phyloP scores from a whole-genome alignment of 2,113 vertebrate species.

The Empidonax traillii region DNA sequence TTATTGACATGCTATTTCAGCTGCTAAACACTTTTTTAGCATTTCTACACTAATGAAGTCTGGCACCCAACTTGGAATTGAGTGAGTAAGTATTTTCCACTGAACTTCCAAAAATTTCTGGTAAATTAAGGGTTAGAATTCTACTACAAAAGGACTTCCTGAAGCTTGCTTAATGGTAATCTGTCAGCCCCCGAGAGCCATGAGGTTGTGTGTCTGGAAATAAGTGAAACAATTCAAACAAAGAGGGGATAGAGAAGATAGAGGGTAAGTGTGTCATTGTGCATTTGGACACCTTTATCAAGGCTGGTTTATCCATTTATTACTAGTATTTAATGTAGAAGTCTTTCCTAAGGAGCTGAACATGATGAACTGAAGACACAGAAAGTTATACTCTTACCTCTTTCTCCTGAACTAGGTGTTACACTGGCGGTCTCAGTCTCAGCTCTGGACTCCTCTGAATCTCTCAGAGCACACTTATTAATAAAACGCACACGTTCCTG shows the following conservation, averaged over 20 bases:
- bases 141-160: not conserved
- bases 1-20: not conserved
- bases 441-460: not conserved
- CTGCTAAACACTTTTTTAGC: not conserved
- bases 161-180: not conserved
- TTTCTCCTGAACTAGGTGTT: not conserved
- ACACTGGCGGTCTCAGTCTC: not conserved
- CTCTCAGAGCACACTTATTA: slow-evolving; percentile 44
- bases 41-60: not conserved
- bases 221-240: not conserved
- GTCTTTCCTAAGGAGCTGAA: not conserved
- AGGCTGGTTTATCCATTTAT: not conserved
- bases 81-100: not conserved
- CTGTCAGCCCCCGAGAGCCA: not conserved
- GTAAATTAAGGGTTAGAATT: not conserved
- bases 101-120: not conserved
- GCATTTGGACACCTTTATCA: not conserved
- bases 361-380: not conserved
- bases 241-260: not conserved
- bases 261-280: not conserved
- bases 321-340: not conserved
- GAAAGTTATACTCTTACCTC: slow-evolving; percentile 4
- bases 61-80: not conserved
- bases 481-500: slow-evolving; percentile 78
- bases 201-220: not conserved